Base-by-base conservation (phyloP, 2,888 invertebrate species). In the Tetragonula carbonaria region DNA sequence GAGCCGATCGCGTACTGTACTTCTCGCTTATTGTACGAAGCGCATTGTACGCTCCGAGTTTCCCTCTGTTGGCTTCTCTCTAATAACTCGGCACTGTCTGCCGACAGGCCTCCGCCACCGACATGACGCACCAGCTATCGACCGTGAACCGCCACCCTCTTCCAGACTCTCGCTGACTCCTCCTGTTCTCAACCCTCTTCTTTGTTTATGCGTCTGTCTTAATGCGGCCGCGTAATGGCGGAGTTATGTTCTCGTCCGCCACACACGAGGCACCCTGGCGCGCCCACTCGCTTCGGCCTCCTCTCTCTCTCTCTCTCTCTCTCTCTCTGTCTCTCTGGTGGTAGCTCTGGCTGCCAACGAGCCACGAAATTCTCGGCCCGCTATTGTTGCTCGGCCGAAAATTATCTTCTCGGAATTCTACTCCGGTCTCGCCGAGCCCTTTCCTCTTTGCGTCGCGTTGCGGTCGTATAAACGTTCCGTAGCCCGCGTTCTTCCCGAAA, bases 201-300 rank as follows among this genome's bases (percentile, higher is more conserved):
- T 85, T 87, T 90, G 92, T 91, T 91, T 88, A 86, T 80, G 85
- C 88, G 87, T 90, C 91, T 91, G 91, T 89, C 90, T 91, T 91
- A 91, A 91, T 87, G 91, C 88, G 90, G 87, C 89, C 91, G 88
- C 90, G 89, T 91, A 92, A 92, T 91, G 91, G 90, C 88, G 84
- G 89, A 91, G 91, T 90, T 88, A 86, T 88, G 91, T 88, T 91
- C 90, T 90, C 88, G 87, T 79, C 76, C 79, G 85, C 85, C 86
- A 85, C 82, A 78, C 85, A 72, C 81, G 74, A 38, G 55, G 45
- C 38, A n/a, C 6, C 2, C n/a, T 1, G 21, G 16, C 51, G 75
- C 57, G 50, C 55, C 53, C 51, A 33, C 33, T 33, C 33, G 33
- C 33, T 33, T 0, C 8, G 28, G 38, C 38, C 8, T 38, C 1